These are phyloP conservation scores for Tricholauxania praeusta DNA, from an alignment of 2,888 invertebrate genomes.

Conservation along the genomic window DNA sequence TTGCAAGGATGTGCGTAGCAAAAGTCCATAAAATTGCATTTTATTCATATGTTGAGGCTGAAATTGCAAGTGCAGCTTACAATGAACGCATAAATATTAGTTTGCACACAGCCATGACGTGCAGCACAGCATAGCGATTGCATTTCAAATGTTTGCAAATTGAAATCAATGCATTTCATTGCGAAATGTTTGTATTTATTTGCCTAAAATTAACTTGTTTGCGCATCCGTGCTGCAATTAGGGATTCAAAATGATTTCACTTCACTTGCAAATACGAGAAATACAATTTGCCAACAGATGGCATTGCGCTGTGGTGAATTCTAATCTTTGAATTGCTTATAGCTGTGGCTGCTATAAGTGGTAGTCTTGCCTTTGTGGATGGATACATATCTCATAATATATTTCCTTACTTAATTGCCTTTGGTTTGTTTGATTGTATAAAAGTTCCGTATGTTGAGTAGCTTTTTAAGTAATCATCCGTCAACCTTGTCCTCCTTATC, in stretches of 20 bases:
- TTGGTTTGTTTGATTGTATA: no score
- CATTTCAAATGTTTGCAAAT: constrained; percentile 32
- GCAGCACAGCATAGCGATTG: constrained; percentile 13
- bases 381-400: no score
- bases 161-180: constrained; percentile 35
- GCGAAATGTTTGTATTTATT: constrained; percentile 13
- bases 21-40: constrained; percentile 34
- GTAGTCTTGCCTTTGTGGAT: no score
- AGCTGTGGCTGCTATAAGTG: no score
- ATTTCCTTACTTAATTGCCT: no score
- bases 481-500: no score
- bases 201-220: constrained; percentile 34
- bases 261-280: no score
- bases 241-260: constrained; percentile 11
- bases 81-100: constrained; percentile 13
- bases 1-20: neutral
- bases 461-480: no score
- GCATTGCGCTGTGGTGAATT: no score
- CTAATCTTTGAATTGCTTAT: no score
- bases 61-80: neutral
- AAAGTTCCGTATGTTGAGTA: no score
- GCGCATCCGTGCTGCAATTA: constrained; percentile 26
- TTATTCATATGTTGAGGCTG: constrained; percentile 1
- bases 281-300: no score
- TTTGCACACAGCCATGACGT: neutral